Evolutionary conservation across 2,113 vertebrate genomes (phyloP).

Genomic region (crab-eating macaque (Macaca fascicularis)): T2T-MFA8v1.1 NC_088375.1:136807001-136807500

Average conservation of each 20-base stretch:
- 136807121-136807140: neutral
- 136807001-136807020: neutral
- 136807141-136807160: neutral
- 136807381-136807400: neutral
- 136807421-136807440: neutral
- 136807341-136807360: neutral
- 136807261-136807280: too few relatives aligned
- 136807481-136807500: neutral
- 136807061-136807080: neutral
- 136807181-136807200: neutral
- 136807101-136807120: neutral
- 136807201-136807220: too few relatives aligned
- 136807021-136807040: neutral
- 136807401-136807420: neutral
- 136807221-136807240: too few relatives aligned
- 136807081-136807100: neutral
- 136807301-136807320: neutral
- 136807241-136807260: too few relatives aligned
- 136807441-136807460: neutral
- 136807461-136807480: neutral
- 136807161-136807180: neutral
- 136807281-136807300: neutral
- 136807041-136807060: neutral
- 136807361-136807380: too few relatives aligned
- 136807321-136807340: too few relatives aligned